Evolutionary conservation across 2,797 vertebrate species (phyloP).

Genomic region (Neomorphus geoffroyi): DNA sequence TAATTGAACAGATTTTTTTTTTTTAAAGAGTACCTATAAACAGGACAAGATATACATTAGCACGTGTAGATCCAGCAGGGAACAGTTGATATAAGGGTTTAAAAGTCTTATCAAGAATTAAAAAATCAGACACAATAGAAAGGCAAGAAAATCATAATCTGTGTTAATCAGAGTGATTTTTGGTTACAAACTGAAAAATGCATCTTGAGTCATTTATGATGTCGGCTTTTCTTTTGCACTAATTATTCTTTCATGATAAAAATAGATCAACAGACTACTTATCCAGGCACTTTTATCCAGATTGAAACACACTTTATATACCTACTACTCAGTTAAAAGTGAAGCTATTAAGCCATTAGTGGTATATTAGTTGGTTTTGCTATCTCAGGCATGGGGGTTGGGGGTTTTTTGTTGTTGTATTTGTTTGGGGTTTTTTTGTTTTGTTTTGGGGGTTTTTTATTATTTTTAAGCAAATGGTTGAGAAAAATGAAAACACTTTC

Average conservation of each 20-base stretch:
- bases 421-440: no score
- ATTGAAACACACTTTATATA: background rate
- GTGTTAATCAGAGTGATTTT: background rate
- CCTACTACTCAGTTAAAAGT: background rate
- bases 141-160: background rate
- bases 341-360: background rate
- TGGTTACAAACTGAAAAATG: background rate
- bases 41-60: background rate
- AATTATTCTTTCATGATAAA: background rate
- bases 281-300: background rate
- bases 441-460: background rate
- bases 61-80: background rate
- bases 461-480: background rate
- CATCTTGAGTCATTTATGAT: background rate
- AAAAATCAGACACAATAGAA: background rate
- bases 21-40: background rate
- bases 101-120: background rate
- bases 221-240: background rate
- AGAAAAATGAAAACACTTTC: background rate
- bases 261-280: background rate
- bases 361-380: background rate
- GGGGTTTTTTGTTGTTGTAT: no score
- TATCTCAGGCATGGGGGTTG: background rate
- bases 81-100: background rate
- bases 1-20: background rate